phyloP scores from a whole-genome alignment of 1,140 invertebrate genomes.

The Drosophila murphyi region DNA sequence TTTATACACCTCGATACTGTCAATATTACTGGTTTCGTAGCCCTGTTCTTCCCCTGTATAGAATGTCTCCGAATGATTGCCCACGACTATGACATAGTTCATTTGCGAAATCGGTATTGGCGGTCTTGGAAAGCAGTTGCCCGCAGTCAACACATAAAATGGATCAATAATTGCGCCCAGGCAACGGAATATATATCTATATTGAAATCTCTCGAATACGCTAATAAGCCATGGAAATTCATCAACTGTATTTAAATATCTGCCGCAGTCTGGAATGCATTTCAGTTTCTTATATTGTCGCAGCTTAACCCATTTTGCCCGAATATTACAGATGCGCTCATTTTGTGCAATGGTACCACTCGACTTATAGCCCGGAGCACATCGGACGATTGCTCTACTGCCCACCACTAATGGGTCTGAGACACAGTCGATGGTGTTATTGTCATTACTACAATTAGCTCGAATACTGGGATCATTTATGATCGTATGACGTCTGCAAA shows the following conservation, averaged over 20 bases:
- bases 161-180: constrained; percentile 75
- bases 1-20: neutral
- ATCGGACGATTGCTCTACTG: constrained; percentile 2
- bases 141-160: constrained; percentile 9
- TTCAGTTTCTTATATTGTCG: neutral
- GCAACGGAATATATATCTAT: constrained; percentile 74
- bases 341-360: rapidly evolving
- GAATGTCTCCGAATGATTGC: constrained; percentile 16
- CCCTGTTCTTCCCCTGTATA: neutral
- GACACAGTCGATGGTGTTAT: constrained; percentile 14
- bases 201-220: constrained; percentile 9
- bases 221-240: constrained; percentile 47
- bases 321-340: neutral
- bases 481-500: neutral
- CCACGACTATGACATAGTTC: neutral
- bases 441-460: constrained; percentile 5
- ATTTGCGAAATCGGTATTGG: neutral
- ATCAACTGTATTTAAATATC: constrained; percentile 3
- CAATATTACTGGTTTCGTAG: constrained; percentile 1
- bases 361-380: constrained; percentile 34
- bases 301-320: neutral
- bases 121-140: neutral
- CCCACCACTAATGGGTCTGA: neutral
- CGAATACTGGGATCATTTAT: constrained; percentile 13
- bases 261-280: constrained; percentile 53